phyloP scores from a whole-genome alignment of 2,797 vertebrate species.

The Aphelocoma californica region DNA sequence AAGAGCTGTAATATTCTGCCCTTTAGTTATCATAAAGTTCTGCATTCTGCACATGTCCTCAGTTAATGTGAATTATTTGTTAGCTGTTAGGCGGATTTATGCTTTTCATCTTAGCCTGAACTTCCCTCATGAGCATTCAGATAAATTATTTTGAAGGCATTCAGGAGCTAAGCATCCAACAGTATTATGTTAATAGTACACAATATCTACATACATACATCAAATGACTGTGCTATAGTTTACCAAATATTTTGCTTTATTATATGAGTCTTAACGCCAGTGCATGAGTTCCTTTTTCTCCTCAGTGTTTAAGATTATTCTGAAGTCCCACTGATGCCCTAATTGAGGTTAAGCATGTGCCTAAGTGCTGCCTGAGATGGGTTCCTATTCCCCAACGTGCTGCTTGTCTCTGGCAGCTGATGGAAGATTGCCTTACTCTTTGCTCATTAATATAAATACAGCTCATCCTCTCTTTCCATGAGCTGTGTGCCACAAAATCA shows the following conservation, averaged over 20 bases:
- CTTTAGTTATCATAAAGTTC: conserved; percentile 8
- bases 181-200: conserved; percentile 38
- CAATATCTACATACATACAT: neutral
- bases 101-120: conserved; percentile 48
- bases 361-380: conserved; percentile 30
- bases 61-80: conserved; percentile 37
- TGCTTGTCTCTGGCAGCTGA: neutral
- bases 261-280: neutral
- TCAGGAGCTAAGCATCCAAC: conserved; percentile 9
- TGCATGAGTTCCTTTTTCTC: neutral
- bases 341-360: conserved; percentile 39
- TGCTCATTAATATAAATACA: conserved; percentile 39
- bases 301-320: neutral
- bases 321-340: neutral
- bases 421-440: conserved; percentile 12
- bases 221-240: neutral
- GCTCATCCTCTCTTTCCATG: neutral
- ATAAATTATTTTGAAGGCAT: conserved; percentile 50
- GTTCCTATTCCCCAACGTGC: neutral
- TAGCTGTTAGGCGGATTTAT: conserved; percentile 49
- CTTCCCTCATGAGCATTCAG: conserved; percentile 35
- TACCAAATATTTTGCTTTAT: conserved; percentile 40
- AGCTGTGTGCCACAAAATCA: neutral
- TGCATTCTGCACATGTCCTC: conserved; percentile 8
- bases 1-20: neutral